Percentiles rank a stretch among this genome's conserved stretches.
These are phyloP conservation scores for Drosophila buzzatii DNA, from an alignment of 2,888 invertebrate genomes.

Conservation along the genomic window DNA sequence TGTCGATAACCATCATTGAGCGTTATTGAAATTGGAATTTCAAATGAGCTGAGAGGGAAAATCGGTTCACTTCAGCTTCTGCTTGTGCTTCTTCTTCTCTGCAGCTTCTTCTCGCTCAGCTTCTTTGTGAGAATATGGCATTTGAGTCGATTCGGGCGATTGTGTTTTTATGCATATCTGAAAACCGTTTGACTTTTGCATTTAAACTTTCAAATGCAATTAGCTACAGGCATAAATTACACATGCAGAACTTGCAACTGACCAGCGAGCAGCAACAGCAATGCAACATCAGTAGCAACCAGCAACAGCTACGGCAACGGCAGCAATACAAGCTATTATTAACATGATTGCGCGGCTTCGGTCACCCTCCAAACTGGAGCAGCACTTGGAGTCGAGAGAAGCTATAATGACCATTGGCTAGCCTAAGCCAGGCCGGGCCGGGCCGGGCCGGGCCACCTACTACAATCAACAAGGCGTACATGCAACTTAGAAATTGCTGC, in stretches of 20 bases:
- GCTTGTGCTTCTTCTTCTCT: conserved; percentile 28
- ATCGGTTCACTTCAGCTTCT: conserved; percentile 31
- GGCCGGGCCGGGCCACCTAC: conserved; percentile 61
- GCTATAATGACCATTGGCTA: conserved; percentile 51
- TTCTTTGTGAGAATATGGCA: conserved; percentile 56
- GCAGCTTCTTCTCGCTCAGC: conserved; percentile 27
- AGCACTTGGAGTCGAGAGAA: conserved; percentile 20
- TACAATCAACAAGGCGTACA: conserved; percentile 83
- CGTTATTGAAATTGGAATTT: conserved; percentile 81
- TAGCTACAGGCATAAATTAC: conserved; percentile 75
- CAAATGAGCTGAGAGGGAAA: conserved; percentile 66
- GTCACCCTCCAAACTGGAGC: conserved; percentile 59
- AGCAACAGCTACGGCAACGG: conserved; percentile 48
- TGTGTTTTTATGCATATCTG: conserved; percentile 73
- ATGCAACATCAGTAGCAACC: conserved; percentile 29
- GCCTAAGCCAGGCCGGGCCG: conserved; percentile 14
- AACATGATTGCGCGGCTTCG: conserved; percentile 72
- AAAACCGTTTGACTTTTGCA: conserved; percentile 80
- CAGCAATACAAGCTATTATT: conserved; percentile 68
- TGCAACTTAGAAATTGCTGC: conserved; percentile 80
- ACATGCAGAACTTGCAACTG: conserved; percentile 64
- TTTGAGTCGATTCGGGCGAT: conserved; percentile 55
- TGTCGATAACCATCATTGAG: conserved; percentile 75
- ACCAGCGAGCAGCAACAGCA: conserved; percentile 56
- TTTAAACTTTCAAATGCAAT: conserved; percentile 79